Base-by-base conservation (phyloP, 1,140 invertebrate genomes). In the Aleiodes sp. region DNA sequence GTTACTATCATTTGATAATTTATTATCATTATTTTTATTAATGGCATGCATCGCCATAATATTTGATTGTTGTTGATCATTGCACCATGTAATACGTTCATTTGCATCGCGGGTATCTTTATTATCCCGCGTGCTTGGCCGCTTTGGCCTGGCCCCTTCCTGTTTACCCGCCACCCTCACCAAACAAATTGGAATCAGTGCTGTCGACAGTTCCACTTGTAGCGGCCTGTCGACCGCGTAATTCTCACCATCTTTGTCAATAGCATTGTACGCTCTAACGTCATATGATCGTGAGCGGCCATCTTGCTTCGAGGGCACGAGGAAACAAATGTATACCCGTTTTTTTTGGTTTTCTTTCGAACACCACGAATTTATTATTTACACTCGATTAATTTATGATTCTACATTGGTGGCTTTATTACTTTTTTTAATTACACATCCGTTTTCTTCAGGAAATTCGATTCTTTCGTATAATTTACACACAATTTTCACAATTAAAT, bases 31-130 rank as follows among this genome's bases (percentile, higher is more conserved):
- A 39, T 64, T 61, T 43, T 57, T 68, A 12, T 70, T 68, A 31
- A 59, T 39, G 70, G 66, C 68, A 52, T 70, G 41, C 61, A 68
- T 73, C 33, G 68, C 72, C 72, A 73, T 73, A 70, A 66, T 70
- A 35, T 60, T 60, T 59, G 65, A 37, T 29, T 39, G 37, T 35
- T 31, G 35, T 24, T 62, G 46, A 70, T 70, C 72, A 73, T 73
- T 63, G 65, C 68, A 64, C 65, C 72, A 64, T 33, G 37, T 62
- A 31, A 19, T 33, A 9, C 43, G 26, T 31, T 67, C 71, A 62
- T 39, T 31, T 21, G 59, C 35, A 31, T 69, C 28, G 64, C 65
- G 60, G 43, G 60, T 56, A 57, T 39, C 7, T n/a, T n/a, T n/a
- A 39, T n/a, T 60, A 29, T 39, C 52, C 52, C n/a, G 31, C 21